These are phyloP conservation scores for Cotesia vestalis DNA, from an alignment of 1,140 invertebrate genomes.

Conservation along the genomic window DNA sequence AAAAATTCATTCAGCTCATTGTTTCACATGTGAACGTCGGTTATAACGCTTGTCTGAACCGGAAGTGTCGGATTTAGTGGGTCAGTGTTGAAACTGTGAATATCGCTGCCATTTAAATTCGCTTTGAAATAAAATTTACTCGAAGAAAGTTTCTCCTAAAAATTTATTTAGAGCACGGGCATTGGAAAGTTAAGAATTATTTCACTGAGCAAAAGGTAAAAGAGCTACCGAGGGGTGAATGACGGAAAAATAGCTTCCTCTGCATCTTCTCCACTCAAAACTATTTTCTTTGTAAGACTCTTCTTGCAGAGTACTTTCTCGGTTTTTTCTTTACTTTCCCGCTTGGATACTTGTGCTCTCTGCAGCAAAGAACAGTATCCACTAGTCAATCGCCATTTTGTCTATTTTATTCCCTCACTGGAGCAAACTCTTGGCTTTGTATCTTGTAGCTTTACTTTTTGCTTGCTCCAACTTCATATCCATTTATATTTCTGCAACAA, in stretches of 20 bases:
- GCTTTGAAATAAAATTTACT: too few relatives aligned
- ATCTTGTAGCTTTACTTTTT: not conserved
- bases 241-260: constrained; percentile 12
- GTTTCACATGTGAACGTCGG: not conserved
- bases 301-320: constrained; percentile 2
- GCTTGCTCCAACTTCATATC: too few relatives aligned
- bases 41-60: constrained; percentile 5
- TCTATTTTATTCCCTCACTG: not conserved
- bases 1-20: not conserved
- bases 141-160: not conserved
- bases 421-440: not conserved
- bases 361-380: constrained; percentile 4
- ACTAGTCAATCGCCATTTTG: not conserved
- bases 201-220: constrained; percentile 3
- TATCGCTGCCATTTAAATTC: too few relatives aligned
- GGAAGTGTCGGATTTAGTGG: constrained; percentile 1
- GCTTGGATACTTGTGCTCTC: constrained; percentile 1
- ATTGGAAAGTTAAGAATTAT: not conserved
- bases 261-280: not conserved
- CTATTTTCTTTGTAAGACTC: not conserved
- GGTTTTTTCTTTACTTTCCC: constrained; percentile 6
- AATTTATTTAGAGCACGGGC: not conserved
- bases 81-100: constrained; percentile 8
- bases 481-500: too few relatives aligned
- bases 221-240: not conserved